Base-by-base conservation (phyloP, 1,140 invertebrate species). In the Berghia stephanieae region DNA sequence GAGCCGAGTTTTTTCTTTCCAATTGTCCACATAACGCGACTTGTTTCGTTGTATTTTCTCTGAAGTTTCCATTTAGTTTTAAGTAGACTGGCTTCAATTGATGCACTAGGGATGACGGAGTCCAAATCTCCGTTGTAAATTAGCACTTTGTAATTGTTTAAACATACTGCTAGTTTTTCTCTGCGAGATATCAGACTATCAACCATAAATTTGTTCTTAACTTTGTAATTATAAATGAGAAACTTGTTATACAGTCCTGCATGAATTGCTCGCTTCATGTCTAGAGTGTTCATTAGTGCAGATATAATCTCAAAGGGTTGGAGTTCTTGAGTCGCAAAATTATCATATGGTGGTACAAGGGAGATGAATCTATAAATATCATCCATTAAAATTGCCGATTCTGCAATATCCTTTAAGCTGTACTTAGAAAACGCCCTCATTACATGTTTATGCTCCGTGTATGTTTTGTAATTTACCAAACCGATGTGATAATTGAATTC, bases 81-180 rank as follows among this genome's bases (percentile, higher is more conserved):
- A 13, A 46, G 42, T 1, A 71, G 42, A 2, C 42, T 24, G 3
- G 69, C n/a, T n/a, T 71, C 69, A 24, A 49, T 38, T 44, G 52
- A 46, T n/a, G 52, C 27, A 31, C 42, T 8, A 27, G 42, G 44
- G n/a, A 71, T 44, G 4, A 71, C 24, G 8, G 52, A 42, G 27
- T 71, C 69, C 10, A 46, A 71, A 44, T 71, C 69, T 31, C 69
- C 69, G 4, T 24, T 71, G 40, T 71, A 71, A 27, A 71, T 34
- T 36, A 71, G n/a, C 3, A 71, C 69, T 49, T 71, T 71, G 43
- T 71, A 71, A 24, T 71, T 71, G 43, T 71, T 44, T 44, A 71
- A 46, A 6, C 44, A 5, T 8, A 52, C 46, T 8, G 69, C 69
- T 27, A 71, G 18, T 31, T 71, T 27, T 16, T 21, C 21, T 71